These are phyloP conservation scores for Pygoscelis antarcticus DNA, from an alignment of 2,113 vertebrate species.

Conservation along the genomic window DNA sequence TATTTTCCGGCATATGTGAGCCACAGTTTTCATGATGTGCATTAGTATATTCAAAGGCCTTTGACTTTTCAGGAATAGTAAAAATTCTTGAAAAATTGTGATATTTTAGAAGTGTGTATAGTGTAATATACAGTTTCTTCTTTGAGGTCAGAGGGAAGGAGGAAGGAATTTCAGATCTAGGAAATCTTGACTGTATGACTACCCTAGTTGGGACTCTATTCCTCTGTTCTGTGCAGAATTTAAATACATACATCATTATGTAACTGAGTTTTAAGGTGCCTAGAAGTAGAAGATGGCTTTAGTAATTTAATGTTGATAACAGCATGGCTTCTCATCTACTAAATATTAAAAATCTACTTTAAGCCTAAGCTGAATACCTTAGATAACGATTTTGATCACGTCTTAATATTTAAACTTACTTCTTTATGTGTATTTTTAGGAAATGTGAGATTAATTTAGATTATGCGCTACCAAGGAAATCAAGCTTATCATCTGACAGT, in stretches of 20 bases:
- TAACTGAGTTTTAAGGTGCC: background rate
- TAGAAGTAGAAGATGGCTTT: background rate
- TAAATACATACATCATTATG: background rate
- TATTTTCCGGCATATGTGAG: background rate
- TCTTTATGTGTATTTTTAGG: conserved; percentile 73
- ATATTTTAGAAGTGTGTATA: background rate
- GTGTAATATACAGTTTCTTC: background rate
- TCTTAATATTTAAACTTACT: background rate
- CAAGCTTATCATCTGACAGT: conserved; percentile 92
- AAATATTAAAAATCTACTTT: background rate
- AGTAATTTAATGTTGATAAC: background rate
- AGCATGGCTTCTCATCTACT: background rate
- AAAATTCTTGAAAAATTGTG: background rate
- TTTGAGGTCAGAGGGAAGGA: background rate
- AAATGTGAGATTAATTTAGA: conserved; percentile 90
- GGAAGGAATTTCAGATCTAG: background rate
- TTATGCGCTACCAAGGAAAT: conserved; percentile 90
- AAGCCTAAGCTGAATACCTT: background rate
- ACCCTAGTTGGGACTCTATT: fast-evolving
- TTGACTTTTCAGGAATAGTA: background rate
- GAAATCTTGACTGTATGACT: background rate
- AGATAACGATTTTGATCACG: background rate
- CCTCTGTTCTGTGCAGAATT: background rate
- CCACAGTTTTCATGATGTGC: background rate
- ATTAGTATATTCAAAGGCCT: background rate